Evolutionary conservation across 2,888 invertebrate genomes (phyloP).

Genomic region (Nudaria mundana): DNA sequence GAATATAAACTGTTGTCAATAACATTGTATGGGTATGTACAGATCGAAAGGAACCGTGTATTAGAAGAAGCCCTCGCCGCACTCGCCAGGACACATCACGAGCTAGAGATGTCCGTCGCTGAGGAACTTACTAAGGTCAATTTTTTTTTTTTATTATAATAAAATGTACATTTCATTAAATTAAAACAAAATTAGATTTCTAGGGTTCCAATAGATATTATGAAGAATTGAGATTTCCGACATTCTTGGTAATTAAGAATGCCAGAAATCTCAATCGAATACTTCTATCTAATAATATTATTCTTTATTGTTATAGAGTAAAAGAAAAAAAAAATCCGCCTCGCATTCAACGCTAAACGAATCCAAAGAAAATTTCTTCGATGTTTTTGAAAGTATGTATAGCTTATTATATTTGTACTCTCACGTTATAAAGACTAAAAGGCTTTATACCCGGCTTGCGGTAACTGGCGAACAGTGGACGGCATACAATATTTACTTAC

Average conservation of each 20-base stretch:
- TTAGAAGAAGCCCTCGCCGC: conserved; percentile 85
- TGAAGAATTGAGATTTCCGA: too few relatives aligned
- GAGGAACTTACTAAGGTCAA: conserved; percentile 77
- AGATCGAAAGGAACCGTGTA: conserved; percentile 83
- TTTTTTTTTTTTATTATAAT: background rate
- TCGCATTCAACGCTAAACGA: conserved; percentile 58
- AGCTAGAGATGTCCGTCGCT: conserved; percentile 83
- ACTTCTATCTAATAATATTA: background rate
- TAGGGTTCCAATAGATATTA: too few relatives aligned
- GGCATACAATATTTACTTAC: too few relatives aligned
- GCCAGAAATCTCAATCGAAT: too few relatives aligned
- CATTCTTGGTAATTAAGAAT: too few relatives aligned
- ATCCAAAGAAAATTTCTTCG: conserved; percentile 71
- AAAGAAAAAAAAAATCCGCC: conserved; percentile 61
- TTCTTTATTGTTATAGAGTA: conserved; percentile 50
- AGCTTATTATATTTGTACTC: background rate
- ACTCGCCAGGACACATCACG: conserved; percentile 85
- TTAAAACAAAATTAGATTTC: too few relatives aligned
- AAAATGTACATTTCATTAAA: too few relatives aligned
- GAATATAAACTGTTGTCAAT: background rate
- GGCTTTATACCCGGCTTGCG: too few relatives aligned
- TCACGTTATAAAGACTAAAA: too few relatives aligned
- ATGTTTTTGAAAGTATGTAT: conserved; percentile 62
- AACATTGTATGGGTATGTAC: background rate
- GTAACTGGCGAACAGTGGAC: too few relatives aligned